Conservation (phyloP, 2,797 vertebrate genomes). For the Lacerta agilis region DNA sequence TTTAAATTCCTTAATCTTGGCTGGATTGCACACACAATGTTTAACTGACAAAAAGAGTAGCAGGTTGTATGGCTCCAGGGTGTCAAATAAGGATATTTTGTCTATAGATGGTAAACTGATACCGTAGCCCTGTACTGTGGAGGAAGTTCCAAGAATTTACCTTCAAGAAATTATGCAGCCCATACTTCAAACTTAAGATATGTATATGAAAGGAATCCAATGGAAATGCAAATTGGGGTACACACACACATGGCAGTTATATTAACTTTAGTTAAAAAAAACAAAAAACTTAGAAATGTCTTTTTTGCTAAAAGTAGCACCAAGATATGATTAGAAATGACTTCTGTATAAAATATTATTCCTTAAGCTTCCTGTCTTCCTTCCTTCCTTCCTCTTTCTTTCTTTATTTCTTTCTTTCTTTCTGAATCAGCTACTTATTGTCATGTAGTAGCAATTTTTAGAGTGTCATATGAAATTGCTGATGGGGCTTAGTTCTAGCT, state of each 20-base stretch:
- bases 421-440: constrained; percentile 70
- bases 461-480: constrained; percentile 78
- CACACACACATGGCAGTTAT: constrained; percentile 13
- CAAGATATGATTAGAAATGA: constrained; percentile 26
- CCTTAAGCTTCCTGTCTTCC: neutral
- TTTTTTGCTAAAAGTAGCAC: neutral
- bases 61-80: constrained; percentile 40
- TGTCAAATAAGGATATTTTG: constrained; percentile 41
- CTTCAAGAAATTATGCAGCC: neutral
- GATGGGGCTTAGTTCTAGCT: constrained; percentile 74
- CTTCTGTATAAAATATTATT: constrained; percentile 13
- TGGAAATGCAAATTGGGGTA: constrained; percentile 33
- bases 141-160: neutral
- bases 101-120: constrained; percentile 9
- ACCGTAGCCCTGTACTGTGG: neutral
- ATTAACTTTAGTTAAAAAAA: constrained; percentile 30
- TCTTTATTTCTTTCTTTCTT: neutral
- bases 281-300: neutral
- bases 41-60: constrained; percentile 47
- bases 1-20: neutral
- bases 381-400: neutral
- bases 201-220: constrained; percentile 56
- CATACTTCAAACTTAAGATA: constrained; percentile 60
- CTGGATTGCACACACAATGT: constrained; percentile 9
- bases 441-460: constrained; percentile 77